Conservation (phyloP, 1,140 invertebrate genomes). For the Bombus difficillimus region DNA sequence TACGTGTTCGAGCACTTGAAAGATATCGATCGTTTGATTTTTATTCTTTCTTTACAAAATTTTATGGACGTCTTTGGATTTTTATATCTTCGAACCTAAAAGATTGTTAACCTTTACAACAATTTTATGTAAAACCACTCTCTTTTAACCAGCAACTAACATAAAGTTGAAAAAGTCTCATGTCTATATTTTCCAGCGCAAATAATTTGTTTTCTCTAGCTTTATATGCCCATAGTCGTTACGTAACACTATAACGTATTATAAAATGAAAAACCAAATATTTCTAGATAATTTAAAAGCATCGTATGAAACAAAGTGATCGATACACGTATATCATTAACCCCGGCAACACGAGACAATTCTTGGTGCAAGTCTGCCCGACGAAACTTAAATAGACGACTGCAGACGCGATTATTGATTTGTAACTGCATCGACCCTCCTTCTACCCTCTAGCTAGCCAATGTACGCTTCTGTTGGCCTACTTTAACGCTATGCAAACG, state of each 20-base stretch:
- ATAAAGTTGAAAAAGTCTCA: neutral
- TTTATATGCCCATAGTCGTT: neutral
- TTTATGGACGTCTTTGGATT: neutral
- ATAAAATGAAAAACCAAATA: neutral
- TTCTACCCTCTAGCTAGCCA: conserved; percentile 55
- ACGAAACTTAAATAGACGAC: conserved; percentile 57
- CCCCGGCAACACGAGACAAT: neutral
- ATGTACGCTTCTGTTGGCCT: conserved; percentile 68
- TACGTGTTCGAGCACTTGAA: too few relatives aligned
- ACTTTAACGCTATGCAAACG: conserved; percentile 61
- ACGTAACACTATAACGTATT: neutral
- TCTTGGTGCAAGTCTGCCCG: conserved; percentile 1
- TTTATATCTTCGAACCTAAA: neutral
- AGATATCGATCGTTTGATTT: too few relatives aligned
- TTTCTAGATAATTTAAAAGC: neutral
- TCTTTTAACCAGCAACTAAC: neutral
- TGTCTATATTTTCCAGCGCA: too few relatives aligned
- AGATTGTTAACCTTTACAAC: neutral
- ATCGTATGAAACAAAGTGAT: neutral
- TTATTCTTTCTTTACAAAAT: too few relatives aligned
- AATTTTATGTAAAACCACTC: neutral
- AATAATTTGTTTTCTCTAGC: rapidly evolving
- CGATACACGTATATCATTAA: neutral
- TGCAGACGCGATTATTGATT: conserved; percentile 71
- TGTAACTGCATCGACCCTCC: conserved; percentile 58